A percentile compares a stretch with the other conserved stretches of the same genome.
Conservation (phyloP, 2,888 invertebrate genomes). For the Polylopha cassiicola region DNA sequence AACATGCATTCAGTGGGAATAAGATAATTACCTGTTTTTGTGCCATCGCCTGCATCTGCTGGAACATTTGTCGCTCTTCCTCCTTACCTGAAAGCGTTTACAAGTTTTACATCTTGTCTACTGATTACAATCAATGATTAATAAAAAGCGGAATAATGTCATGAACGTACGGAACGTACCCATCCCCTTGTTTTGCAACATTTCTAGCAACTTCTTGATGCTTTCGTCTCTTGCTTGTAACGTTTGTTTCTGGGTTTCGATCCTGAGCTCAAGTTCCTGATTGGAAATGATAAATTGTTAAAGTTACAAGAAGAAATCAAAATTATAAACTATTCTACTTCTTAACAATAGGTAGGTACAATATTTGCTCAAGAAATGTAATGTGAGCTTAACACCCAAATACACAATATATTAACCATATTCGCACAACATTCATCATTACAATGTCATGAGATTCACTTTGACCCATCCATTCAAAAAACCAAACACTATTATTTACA, state of each 20-base stretch:
- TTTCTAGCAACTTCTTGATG: slow-evolving; percentile 98
- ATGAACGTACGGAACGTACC: slow-evolving; percentile 79
- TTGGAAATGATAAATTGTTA: slow-evolving; percentile 32
- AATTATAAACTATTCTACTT: too few relatives aligned
- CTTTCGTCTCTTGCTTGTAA: slow-evolving; percentile 97
- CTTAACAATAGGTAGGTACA: too few relatives aligned
- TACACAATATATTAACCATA: too few relatives aligned
- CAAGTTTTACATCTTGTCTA: slow-evolving; percentile 17
- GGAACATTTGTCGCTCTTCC: slow-evolving; percentile 96
- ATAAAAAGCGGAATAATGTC: too few relatives aligned
- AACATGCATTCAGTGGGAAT: slow-evolving; percentile 33
- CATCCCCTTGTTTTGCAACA: slow-evolving; percentile 98
- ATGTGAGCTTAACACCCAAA: too few relatives aligned
- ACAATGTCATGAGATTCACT: too few relatives aligned
- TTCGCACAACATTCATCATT: too few relatives aligned
- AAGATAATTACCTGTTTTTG: slow-evolving; percentile 90
- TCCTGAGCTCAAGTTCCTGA: slow-evolving; percentile 95
- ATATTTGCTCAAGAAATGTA: too few relatives aligned
- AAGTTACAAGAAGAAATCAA: too few relatives aligned
- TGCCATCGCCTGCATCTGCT: slow-evolving; percentile 97
- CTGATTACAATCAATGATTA: slow-evolving; percentile 27
- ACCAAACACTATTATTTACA: not conserved
- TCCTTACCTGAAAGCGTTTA: slow-evolving; percentile 87
- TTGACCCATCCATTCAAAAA: too few relatives aligned
- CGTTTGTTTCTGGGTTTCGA: slow-evolving; percentile 99